Conservation (phyloP, 2,888 invertebrate species). For the Tachina fera region DNA sequence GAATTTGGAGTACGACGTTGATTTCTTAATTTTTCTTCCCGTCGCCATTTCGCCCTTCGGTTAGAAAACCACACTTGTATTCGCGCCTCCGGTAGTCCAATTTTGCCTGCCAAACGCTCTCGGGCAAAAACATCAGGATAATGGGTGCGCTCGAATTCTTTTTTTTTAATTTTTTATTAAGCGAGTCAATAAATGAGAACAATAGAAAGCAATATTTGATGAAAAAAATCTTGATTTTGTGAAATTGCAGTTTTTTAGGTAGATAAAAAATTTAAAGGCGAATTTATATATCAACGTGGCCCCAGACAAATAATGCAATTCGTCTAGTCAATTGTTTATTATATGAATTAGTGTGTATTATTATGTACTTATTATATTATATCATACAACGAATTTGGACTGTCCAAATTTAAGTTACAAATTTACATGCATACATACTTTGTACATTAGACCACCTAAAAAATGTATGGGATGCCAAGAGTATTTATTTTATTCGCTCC, state of each 20-base stretch:
- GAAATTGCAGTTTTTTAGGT: not conserved
- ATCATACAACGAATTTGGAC: too few relatives aligned
- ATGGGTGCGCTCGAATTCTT: slow-evolving; percentile 96
- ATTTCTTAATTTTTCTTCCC: slow-evolving; percentile 98
- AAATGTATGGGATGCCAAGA: too few relatives aligned
- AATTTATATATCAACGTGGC: not conserved
- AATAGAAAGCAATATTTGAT: not conserved
- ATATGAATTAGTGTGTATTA: too few relatives aligned
- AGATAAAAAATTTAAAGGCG: not conserved
- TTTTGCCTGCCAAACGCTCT: slow-evolving; percentile 95
- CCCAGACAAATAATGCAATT: not conserved
- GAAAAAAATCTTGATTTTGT: too few relatives aligned
- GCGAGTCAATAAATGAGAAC: not conserved
- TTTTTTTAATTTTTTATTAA: not conserved
- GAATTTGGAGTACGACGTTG: slow-evolving; percentile 86
- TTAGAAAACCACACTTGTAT: slow-evolving; percentile 96
- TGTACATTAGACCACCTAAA: too few relatives aligned
- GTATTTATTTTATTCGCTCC: too few relatives aligned
- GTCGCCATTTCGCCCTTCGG: slow-evolving; percentile 98
- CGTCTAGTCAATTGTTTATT: too few relatives aligned
- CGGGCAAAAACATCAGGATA: slow-evolving; percentile 97
- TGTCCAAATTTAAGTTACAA: too few relatives aligned
- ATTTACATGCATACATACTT: too few relatives aligned
- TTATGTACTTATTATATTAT: too few relatives aligned
- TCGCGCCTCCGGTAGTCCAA: slow-evolving; percentile 95